Evolutionary conservation across 2,888 invertebrate genomes (phyloP).

Genomic region (Parthenolecanium corni): DNA sequence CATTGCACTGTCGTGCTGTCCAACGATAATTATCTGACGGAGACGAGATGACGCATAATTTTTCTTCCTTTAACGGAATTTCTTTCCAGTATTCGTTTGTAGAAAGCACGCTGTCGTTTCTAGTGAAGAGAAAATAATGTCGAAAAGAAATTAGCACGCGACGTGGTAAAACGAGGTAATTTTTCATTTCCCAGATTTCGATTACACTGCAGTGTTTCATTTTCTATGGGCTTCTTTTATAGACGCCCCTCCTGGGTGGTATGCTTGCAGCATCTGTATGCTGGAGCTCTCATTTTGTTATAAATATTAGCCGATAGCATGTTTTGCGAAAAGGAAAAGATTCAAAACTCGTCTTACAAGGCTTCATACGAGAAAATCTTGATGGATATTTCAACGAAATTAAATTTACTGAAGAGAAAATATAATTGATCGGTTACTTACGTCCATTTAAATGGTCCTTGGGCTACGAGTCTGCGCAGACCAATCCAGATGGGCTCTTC

Average conservation of each 20-base stretch:
- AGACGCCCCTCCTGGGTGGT: no score
- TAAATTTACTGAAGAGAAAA: no score
- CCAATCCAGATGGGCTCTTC: slow-evolving; percentile 68
- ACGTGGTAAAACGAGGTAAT: not conserved
- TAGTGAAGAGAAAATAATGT: slow-evolving; percentile 1
- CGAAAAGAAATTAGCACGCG: not conserved
- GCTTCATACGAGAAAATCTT: no score
- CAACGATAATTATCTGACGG: slow-evolving; percentile 65
- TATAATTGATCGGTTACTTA: no score
- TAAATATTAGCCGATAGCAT: no score
- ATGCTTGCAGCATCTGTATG: no score
- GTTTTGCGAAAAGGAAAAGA: no score
- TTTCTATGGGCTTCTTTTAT: no score
- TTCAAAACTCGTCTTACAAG: no score
- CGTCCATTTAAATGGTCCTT: slow-evolving; percentile 66
- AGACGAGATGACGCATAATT: slow-evolving; percentile 63
- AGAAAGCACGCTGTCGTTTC: slow-evolving; percentile 18
- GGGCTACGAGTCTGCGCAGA: slow-evolving; percentile 57
- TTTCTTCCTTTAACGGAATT: slow-evolving; percentile 49
- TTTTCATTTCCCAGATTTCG: not conserved
- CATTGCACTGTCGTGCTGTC: slow-evolving; percentile 62
- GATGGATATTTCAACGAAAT: no score
- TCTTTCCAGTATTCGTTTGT: slow-evolving; percentile 60
- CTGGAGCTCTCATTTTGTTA: no score
- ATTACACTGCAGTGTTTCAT: not conserved